These are phyloP conservation scores for Apomyelois bistriatella DNA, from an alignment of 2,888 invertebrate species.

Conservation along the genomic window DNA sequence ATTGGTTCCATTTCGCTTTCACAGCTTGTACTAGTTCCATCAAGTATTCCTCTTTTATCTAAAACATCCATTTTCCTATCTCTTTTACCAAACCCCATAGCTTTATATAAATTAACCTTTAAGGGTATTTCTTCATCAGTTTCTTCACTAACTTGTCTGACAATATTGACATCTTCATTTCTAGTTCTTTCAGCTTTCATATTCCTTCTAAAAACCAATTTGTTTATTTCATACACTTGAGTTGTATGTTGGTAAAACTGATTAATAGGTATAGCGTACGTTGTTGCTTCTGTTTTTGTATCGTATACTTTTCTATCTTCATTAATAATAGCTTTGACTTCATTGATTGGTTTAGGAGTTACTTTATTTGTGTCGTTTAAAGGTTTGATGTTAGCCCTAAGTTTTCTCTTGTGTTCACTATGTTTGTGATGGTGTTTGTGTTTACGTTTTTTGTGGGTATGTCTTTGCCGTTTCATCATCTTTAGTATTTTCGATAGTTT, in stretches of 20 bases:
- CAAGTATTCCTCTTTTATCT: not conserved
- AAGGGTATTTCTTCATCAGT: not conserved
- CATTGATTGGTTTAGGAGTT: not conserved
- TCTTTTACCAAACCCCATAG: not conserved
- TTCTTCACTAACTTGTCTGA: not conserved
- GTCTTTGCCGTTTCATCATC: not conserved
- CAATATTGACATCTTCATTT: not conserved
- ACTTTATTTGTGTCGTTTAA: not conserved
- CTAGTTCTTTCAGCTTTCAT: no score
- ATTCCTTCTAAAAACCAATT: not conserved
- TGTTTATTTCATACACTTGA: not conserved
- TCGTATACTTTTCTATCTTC: no score
- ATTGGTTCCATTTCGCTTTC: not conserved
- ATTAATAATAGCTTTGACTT: no score
- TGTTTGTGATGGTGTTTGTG: not conserved
- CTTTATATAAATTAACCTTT: conserved; percentile 4
- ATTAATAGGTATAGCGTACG: not conserved
- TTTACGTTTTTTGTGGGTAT: not conserved
- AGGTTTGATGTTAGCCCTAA: not conserved
- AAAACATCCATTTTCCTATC: not conserved
- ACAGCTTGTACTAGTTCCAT: not conserved
- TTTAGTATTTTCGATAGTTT: not conserved
- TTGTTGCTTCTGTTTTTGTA: no score
- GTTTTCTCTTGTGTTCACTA: not conserved
- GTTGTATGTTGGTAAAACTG: not conserved